Evolutionary conservation across 2,113 vertebrate genomes (phyloP).

Genomic region (Mionectes macconnelli): DNA sequence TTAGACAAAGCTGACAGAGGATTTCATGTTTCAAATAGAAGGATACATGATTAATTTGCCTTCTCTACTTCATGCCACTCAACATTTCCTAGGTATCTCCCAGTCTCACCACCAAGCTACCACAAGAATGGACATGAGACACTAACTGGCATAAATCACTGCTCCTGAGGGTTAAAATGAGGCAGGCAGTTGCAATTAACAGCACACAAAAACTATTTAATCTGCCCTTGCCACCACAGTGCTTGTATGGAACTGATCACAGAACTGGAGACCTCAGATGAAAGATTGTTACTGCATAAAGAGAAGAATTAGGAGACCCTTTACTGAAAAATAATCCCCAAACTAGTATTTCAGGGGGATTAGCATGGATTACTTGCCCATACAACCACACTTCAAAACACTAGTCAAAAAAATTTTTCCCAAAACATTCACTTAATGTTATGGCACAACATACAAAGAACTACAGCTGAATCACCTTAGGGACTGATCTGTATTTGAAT

Average conservation of each 20-base stretch:
- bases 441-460: not conserved
- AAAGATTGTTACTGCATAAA: not conserved
- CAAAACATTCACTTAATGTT: not conserved
- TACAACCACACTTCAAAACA: not conserved
- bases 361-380: not conserved
- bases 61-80: not conserved
- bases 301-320: not conserved
- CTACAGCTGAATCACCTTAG: not conserved
- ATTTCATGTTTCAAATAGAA: not conserved
- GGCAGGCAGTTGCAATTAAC: not conserved
- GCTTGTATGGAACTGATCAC: not conserved
- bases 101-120: not conserved
- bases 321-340: not conserved
- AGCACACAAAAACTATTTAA: not conserved
- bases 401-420: not conserved
- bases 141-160: not conserved
- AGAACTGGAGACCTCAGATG: not conserved
- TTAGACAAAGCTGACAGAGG: constrained; percentile 6
- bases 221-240: not conserved
- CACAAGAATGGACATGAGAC: not conserved
- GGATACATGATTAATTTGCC: not conserved
- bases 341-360: not conserved
- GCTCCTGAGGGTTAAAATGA: not conserved
- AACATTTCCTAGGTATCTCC: not conserved
- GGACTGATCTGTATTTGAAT: not conserved